phyloP scores from a whole-genome alignment of 2,888 invertebrate species.

The Caenorhabditis drosophilae region DNA sequence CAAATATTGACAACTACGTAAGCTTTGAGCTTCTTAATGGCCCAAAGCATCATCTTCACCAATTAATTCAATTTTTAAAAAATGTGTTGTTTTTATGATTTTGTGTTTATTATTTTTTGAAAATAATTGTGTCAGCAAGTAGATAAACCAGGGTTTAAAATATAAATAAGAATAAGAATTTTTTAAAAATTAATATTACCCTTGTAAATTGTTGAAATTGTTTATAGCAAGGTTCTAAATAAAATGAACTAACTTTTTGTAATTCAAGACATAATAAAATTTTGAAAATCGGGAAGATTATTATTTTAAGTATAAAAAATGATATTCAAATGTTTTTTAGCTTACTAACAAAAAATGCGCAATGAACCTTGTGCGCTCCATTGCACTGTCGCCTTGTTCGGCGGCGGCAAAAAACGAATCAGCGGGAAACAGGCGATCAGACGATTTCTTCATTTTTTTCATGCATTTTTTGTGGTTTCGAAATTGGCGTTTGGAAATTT shows the following conservation, averaged over 20 bases:
- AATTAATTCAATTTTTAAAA: constrained; percentile 28
- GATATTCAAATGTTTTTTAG: background rate
- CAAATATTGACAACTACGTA: background rate
- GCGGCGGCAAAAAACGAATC: too few species aligned
- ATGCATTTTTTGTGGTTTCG: too few species aligned
- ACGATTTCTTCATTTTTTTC: too few species aligned
- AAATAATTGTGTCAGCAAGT: too few species aligned
- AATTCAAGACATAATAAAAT: background rate
- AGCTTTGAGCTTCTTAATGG: constrained; percentile 26
- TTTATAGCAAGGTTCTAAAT: background rate
- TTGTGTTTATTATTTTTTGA: constrained; percentile 1
- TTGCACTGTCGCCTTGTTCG: background rate
- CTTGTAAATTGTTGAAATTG: background rate
- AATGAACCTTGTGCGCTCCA: background rate
- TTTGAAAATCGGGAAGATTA: background rate
- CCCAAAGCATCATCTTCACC: constrained; percentile 21
- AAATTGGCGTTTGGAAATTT: too few species aligned
- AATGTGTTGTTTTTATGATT: constrained; percentile 11
- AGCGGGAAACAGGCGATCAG: too few species aligned
- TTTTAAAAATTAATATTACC: background rate
- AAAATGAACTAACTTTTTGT: background rate
- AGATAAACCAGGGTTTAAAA: too few species aligned
- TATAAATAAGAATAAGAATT: constrained; percentile 2
- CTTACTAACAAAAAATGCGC: background rate
- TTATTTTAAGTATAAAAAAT: background rate